These are phyloP conservation scores for Euthynnus affinis DNA, from an alignment of 2,797 vertebrate species.

Conservation along the genomic window DNA sequence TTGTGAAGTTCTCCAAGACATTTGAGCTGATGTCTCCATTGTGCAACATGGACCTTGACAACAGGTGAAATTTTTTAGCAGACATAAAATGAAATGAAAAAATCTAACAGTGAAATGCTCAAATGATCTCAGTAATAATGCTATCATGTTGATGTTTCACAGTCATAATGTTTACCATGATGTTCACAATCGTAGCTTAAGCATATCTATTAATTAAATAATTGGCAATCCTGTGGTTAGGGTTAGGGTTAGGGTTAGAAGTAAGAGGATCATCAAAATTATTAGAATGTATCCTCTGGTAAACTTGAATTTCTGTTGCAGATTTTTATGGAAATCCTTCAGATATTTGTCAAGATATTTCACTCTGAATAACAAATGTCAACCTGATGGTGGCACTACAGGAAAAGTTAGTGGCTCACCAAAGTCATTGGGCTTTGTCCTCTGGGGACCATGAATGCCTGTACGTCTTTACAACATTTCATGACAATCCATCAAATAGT, in stretches of 20 bases:
- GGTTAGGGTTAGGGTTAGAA: no score
- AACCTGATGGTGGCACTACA: no score
- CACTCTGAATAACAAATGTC: no score
- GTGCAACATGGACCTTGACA: conserved; percentile 93
- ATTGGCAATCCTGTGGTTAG: no score
- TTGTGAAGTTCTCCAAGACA: conserved; percentile 99
- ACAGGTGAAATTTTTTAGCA: conserved; percentile 85
- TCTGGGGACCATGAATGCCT: no score
- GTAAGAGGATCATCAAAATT: no score
- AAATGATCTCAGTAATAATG: not conserved
- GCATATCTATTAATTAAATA: not conserved
- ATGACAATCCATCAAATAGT: not conserved
- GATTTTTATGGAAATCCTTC: no score
- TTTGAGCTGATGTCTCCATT: conserved; percentile 97
- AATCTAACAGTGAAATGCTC: not conserved
- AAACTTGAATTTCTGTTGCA: no score
- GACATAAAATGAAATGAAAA: not conserved
- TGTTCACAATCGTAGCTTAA: not conserved
- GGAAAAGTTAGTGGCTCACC: no score
- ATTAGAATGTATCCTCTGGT: no score
- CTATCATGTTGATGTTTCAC: not conserved
- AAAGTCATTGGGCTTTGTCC: no score
- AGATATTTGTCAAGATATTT: no score
- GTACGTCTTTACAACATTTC: not conserved
- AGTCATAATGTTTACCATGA: not conserved